Base-by-base conservation (phyloP, 2,888 invertebrate species). In the Adineta ricciae region DNA sequence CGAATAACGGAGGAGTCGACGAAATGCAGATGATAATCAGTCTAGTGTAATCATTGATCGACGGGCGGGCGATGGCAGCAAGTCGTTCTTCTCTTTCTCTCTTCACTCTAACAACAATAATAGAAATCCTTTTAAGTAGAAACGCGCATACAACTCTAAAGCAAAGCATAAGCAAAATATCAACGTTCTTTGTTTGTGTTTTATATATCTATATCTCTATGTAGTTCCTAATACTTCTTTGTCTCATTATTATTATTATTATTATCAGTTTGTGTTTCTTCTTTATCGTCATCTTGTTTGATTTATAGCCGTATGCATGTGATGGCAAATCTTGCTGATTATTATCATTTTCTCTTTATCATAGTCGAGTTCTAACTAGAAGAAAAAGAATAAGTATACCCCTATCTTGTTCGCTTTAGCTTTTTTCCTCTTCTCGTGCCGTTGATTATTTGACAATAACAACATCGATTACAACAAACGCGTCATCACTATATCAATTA, bases 401-500 rank as follows among this genome's bases (percentile, higher is more conserved):
- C 5, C 56, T 27, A 56, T 46, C 46, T 46, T 46, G 27, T 27
- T 56, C 27, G 14, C 27, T 56, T 56, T 16, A 50, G 11, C 11
- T 52, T 21, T 52, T 52, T 52, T 52, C 21, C 21, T 21, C 52
- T 14, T 21, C 16, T 64, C 27, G n/a, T 64, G 64, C 14, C 9
- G 64, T 64, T 64, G 64, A n/a, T 64, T 64, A 64, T 64, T 64
- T 64, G 64, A 64, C 64, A 64, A 64, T 64, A 64, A 64, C n/a
- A 64, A 64, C 64, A 64, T 64, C 64, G n/a, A 64, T 64, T 64
- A 64, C 64, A 64, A 64, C 64, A 64, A 64, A 64, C 64, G 64
- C 64, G 27, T 64, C 64, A 64, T 4, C 32, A 64, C 64, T 16
- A 27, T 27, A 64, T 27, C 27, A 27, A 56, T 27, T 27, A 64